These are phyloP conservation scores for Strigops habroptila DNA, from an alignment of 2,113 vertebrate genomes.

Conservation along the genomic window DNA sequence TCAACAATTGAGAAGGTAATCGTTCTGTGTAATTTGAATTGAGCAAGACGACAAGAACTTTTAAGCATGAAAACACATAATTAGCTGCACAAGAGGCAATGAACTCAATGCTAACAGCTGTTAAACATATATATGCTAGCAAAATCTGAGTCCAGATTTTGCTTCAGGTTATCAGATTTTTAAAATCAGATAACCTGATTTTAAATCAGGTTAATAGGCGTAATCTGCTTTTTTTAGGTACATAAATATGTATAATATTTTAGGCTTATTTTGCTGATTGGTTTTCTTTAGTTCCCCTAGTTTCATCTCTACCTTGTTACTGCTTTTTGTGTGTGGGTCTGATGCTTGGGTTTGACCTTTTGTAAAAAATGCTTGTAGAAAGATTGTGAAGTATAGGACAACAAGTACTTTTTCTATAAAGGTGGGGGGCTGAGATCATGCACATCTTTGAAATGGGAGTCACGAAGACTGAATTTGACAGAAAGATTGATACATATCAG, in stretches of 20 bases:
- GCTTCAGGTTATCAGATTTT: too few relatives aligned
- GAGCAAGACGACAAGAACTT: neutral
- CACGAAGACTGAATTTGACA: neutral
- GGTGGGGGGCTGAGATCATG: neutral
- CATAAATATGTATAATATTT: neutral
- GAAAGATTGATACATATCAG: neutral
- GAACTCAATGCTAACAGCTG: neutral
- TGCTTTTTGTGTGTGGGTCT: neutral
- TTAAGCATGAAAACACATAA: neutral
- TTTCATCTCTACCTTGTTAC: neutral
- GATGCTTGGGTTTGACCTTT: neutral
- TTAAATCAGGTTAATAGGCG: neutral
- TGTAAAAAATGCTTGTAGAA: fast-evolving
- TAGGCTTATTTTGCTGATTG: neutral
- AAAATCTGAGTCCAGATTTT: neutral
- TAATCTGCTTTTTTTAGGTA: neutral
- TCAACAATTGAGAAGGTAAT: neutral
- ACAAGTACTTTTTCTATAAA: neutral
- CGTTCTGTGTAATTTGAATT: neutral
- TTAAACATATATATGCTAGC: neutral
- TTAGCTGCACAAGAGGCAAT: neutral
- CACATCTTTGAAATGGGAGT: neutral
- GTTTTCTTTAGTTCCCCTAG: neutral
- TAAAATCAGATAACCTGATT: too few relatives aligned
- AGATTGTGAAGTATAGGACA: neutral